Conservation (phyloP, 2,113 vertebrate species). For the Neotoma lepida region DNA sequence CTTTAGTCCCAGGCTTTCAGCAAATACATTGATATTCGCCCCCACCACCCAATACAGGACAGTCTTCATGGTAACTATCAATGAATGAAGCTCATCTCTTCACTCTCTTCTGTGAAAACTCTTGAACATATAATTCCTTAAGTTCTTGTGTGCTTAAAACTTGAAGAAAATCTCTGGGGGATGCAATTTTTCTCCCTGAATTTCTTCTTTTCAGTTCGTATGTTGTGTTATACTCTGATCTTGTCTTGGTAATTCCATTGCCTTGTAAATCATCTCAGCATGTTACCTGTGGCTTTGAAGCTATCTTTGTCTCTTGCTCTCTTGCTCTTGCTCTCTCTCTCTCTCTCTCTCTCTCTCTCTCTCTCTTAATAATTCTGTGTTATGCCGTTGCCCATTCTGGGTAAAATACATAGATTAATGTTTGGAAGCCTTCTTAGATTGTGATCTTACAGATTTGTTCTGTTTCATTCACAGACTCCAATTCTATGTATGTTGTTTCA, state of each 20-base stretch:
- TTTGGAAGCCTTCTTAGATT: background rate
- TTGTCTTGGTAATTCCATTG: background rate
- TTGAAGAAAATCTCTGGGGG: background rate
- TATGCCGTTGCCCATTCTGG: background rate
- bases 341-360: background rate
- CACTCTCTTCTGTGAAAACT: background rate
- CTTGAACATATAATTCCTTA: background rate
- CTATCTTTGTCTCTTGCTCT: background rate
- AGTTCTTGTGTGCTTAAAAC: background rate
- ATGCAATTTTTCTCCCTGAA: background rate
- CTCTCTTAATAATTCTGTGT: background rate
- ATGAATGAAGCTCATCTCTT: background rate
- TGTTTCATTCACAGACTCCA: background rate
- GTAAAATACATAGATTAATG: background rate
- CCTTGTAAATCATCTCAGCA: background rate
- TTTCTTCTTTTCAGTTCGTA: background rate
- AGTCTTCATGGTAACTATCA: too few species aligned
- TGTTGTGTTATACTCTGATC: background rate
- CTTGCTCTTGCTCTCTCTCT: background rate
- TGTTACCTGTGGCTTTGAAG: background rate
- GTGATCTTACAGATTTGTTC: background rate
- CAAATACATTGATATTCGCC: background rate
- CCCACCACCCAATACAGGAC: too few species aligned
- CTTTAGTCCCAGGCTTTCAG: background rate
- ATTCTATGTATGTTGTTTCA: constrained; percentile 50